Base-by-base conservation (phyloP, 2,888 invertebrate genomes). In the Argyresthia albistria region DNA sequence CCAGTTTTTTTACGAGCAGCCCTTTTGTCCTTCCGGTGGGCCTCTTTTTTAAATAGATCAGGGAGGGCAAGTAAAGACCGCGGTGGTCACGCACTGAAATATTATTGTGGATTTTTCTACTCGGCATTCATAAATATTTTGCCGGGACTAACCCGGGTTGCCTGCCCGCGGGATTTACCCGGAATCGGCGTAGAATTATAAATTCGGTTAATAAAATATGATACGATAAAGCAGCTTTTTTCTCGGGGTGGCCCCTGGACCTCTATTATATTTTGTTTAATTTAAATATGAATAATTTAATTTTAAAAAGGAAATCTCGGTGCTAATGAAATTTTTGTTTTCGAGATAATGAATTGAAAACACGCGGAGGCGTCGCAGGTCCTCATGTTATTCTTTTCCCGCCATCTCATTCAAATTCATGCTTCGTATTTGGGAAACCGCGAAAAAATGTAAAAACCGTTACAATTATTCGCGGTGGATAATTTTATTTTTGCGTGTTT, bases 201-300 rank as follows among this genome's bases (percentile, higher is more conserved):
- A 87, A 86, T 86, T 83, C 83, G 79, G 77, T 84, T 84, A 84
- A 84, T 86, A 86, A 87, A 86, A 87, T 84, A 86, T 86, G 80
- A 83, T 81, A 82, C 80, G 86, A 86, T 84, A 86, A 83, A 80
- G 77, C 82, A 76, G 80, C 75, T 70, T 75, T 75, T 76, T 80
- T 76, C 53, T 69, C 73, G 59, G 25, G 25, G 25, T 25, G 25
- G 25, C 25, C 70, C 55, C 64, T 76, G 72, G 77, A 78, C 83
- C 81, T 82, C 82, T 84, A 86, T 86, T 86, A 84, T 87, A 84
- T 86, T 86, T 80, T 86, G 84, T 86, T 84, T 84, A 87, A 86
- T 86, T 87, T 84, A 86, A 86, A 86, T 84, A 84, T 86, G 84
- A 84, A 86, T 87, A 86, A 86, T 86, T 87, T 82, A 84, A 81